Evolutionary conservation across 1,140 invertebrate genomes (phyloP).

Genomic region (Ostrea denselamellosa): DNA sequence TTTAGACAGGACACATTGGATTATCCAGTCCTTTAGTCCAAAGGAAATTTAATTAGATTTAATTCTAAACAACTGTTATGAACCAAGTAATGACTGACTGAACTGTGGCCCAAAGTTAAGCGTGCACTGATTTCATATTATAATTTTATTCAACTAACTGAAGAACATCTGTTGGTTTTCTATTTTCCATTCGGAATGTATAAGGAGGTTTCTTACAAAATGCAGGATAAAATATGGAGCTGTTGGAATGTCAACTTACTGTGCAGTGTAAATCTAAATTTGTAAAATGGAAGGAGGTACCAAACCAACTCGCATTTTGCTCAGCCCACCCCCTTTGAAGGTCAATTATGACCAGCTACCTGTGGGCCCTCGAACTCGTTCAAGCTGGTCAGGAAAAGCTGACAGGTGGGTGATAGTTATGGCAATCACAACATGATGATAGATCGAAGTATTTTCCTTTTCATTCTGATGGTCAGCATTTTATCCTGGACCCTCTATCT

Average conservation of each 20-base stretch:
- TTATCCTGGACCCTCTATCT: too few relatives aligned
- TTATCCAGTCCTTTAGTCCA: slow-evolving; percentile 33
- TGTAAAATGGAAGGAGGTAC: slow-evolving; percentile 16
- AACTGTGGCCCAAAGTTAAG: background rate
- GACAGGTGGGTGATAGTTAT: background rate
- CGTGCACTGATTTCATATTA: background rate
- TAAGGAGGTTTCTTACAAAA: background rate
- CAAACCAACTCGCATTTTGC: slow-evolving; percentile 9
- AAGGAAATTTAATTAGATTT: slow-evolving; percentile 29
- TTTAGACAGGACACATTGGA: background rate
- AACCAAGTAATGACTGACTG: background rate
- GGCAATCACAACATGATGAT: too few relatives aligned
- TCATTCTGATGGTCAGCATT: too few relatives aligned
- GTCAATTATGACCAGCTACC: slow-evolving; percentile 34
- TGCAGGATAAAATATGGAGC: background rate
- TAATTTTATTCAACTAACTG: background rate
- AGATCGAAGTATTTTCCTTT: too few relatives aligned
- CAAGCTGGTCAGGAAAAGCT: slow-evolving; percentile 26
- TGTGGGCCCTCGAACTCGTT: background rate
- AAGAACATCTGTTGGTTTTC: background rate
- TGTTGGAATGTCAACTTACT: background rate
- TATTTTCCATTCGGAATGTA: background rate
- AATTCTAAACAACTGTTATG: background rate
- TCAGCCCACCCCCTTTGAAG: slow-evolving; percentile 30
- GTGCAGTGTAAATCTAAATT: background rate